Percentiles rank a stretch among this genome's conserved stretches.
phyloP scores from a whole-genome alignment of 2,113 vertebrate genomes.

The Microcebus lehilahytsara region DNA sequence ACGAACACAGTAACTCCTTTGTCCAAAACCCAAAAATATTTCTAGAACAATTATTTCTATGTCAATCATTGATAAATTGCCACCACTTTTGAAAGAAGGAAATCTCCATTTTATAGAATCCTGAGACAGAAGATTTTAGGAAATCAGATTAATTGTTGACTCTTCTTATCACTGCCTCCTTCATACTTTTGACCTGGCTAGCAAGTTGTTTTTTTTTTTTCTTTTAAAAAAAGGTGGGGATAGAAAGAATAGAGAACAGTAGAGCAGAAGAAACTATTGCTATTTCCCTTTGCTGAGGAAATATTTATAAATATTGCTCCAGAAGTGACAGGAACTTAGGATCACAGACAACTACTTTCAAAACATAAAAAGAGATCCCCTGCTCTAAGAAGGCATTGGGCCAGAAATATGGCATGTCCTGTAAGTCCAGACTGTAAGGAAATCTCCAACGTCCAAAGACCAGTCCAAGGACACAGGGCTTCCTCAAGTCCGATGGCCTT shows the following conservation, averaged over 20 bases:
- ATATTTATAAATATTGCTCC: not conserved
- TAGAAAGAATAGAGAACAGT: not conserved
- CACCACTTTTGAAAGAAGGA: not conserved
- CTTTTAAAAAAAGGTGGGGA: not conserved
- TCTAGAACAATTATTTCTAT: not conserved
- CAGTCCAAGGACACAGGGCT: not conserved
- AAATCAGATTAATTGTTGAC: not conserved
- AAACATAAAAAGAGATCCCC: not conserved
- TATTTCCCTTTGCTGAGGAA: not conserved
- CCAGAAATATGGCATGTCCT: not conserved
- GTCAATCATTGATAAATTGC: not conserved
- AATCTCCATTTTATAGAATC: not conserved
- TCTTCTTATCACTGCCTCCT: not conserved
- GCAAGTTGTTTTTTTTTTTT: not conserved
- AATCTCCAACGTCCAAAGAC: fast-evolving
- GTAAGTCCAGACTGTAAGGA: not conserved
- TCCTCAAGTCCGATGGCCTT: not conserved
- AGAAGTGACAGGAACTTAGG: not conserved
- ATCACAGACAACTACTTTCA: not conserved
- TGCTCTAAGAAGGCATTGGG: not conserved
- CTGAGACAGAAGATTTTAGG: not conserved
- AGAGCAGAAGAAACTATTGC: not conserved
- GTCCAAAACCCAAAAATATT: not conserved
- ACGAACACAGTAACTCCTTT: not conserved
- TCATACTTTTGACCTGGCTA: not conserved